A percentile compares a stretch with the other conserved stretches of the same genome.
phyloP scores from a whole-genome alignment of 1,140 invertebrate genomes.

The Teleopsis dalmanni region DNA sequence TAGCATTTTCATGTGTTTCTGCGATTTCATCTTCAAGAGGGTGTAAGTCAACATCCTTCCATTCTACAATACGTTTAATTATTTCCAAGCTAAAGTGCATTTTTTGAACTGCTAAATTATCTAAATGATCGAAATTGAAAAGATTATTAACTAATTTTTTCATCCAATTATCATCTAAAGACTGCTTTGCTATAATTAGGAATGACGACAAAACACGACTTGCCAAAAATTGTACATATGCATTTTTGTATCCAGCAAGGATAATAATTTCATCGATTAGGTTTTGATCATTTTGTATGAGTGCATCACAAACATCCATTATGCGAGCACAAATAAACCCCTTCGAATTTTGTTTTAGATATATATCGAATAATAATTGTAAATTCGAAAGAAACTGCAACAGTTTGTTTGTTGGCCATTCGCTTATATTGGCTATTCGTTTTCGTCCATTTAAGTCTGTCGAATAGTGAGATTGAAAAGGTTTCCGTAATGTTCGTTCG shows the following conservation, averaged over 20 bases:
- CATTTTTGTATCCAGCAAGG: slow-evolving; percentile 65
- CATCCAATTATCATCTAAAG: slow-evolving; percentile 68
- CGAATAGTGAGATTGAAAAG: slow-evolving; percentile 58
- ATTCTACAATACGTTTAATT: slow-evolving; percentile 76
- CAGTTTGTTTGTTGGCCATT: slow-evolving; percentile 64
- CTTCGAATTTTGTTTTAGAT: slow-evolving; percentile 71
- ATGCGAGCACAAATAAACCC: slow-evolving; percentile 72
- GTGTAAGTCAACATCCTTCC: slow-evolving; percentile 76
- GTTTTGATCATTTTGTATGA: slow-evolving; percentile 70
- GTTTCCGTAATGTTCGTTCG: slow-evolving; percentile 58
- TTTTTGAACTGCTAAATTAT: slow-evolving; percentile 54
- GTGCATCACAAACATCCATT: slow-evolving; percentile 67
- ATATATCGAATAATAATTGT: slow-evolving; percentile 74
- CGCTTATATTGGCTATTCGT: slow-evolving; percentile 51
- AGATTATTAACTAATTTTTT: slow-evolving; percentile 64
- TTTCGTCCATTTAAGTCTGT: slow-evolving; percentile 47
- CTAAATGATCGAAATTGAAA: slow-evolving; percentile 51
- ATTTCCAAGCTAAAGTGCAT: slow-evolving; percentile 78
- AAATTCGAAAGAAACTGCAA: slow-evolving; percentile 72
- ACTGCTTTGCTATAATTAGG: slow-evolving; percentile 73
- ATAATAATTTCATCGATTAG: slow-evolving; percentile 77
- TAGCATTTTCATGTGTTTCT: not conserved
- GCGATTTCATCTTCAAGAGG: slow-evolving; percentile 59
- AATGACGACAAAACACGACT: slow-evolving; percentile 72
- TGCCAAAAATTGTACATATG: slow-evolving; percentile 72